Evolutionary conservation across 2,113 vertebrate species (phyloP), one percentile per base, ranked within the genome.

Genomic region (Salminus brasiliensis): DNA sequence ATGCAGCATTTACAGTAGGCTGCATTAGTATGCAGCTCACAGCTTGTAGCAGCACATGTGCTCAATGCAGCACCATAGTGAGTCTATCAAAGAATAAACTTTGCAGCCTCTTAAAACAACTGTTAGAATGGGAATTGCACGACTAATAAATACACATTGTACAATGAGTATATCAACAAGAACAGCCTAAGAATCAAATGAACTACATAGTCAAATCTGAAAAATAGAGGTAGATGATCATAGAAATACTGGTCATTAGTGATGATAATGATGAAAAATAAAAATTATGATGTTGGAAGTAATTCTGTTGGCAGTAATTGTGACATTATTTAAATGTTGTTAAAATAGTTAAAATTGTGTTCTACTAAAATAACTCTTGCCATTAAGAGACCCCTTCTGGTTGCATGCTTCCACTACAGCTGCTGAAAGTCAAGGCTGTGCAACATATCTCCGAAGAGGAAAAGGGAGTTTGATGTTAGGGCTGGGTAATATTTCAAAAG

Each of bases 301-400:
- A 4, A 49, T 21, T 3, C 47, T 5, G 9, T 39, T 6, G 47
- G 15, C 47, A 21, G 47, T 49, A 1, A 49, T 2, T 43, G 11
- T 11, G 18, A n/a, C 39, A 41, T 55, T 66, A 23, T 66, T 66
- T 10, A 25, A 34, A 12, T 29, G 15, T 6, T 57, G 2, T 57
- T 68, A 27, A n/a, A 67, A 30, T 30, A 16, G 10, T 68, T n/a
- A n/a, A n/a, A n/a, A 2, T 57, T 43, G 16, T 9, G 15, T 36
- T 5, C 29, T 27, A 3, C 18, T 43, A 7, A 25, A 36, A 67
- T 41, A 32, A 32, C 29, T 12, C 13, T 25, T 36, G 10, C 21
- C 41, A 49, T 78, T 39, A 45, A 49, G 53, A 78, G 76, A 49
- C 76, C 67, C 55, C 76, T 71, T 71, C 67, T 71, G 76, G 66